Evolutionary conservation across 1,140 invertebrate species (phyloP).

Genomic region (Papilio xuthus): DNA sequence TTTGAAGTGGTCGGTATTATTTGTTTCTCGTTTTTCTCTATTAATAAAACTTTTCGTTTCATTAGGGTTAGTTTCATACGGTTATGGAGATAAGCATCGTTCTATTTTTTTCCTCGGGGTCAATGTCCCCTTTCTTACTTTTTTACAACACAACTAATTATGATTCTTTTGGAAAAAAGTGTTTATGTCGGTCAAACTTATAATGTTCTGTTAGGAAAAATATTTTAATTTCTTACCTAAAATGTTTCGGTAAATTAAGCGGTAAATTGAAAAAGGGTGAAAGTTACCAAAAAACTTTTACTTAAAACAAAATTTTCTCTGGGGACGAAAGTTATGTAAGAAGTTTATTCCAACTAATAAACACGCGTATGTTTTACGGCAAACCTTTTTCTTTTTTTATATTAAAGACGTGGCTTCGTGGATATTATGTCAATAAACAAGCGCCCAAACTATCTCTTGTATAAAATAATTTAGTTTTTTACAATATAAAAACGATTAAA

Average conservation of each 20-base stretch:
- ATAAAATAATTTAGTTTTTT: background rate
- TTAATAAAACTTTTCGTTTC: background rate
- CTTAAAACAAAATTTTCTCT: background rate
- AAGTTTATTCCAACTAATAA: background rate
- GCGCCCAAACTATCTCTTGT: background rate
- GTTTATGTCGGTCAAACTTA: background rate
- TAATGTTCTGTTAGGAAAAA: background rate
- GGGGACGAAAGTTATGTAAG: background rate
- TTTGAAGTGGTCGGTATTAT: background rate
- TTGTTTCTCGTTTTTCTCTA: background rate
- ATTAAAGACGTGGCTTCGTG: background rate
- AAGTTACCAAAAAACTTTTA: background rate
- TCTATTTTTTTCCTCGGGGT: background rate
- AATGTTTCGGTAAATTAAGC: background rate
- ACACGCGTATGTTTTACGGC: background rate
- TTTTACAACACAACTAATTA: background rate
- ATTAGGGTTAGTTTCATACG: background rate
- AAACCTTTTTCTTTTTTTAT: constrained; percentile 22
- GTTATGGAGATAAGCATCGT: background rate
- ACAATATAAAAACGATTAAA: background rate
- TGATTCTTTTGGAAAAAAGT: background rate
- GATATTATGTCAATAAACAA: constrained; percentile 1
- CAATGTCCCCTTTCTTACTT: background rate
- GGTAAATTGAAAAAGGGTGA: background rate
- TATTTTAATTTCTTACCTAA: background rate